A percentile compares a stretch with the other conserved stretches of the same genome.
phyloP scores from a whole-genome alignment of 2,113 vertebrate species.

The Scalopus aquaticus region DNA sequence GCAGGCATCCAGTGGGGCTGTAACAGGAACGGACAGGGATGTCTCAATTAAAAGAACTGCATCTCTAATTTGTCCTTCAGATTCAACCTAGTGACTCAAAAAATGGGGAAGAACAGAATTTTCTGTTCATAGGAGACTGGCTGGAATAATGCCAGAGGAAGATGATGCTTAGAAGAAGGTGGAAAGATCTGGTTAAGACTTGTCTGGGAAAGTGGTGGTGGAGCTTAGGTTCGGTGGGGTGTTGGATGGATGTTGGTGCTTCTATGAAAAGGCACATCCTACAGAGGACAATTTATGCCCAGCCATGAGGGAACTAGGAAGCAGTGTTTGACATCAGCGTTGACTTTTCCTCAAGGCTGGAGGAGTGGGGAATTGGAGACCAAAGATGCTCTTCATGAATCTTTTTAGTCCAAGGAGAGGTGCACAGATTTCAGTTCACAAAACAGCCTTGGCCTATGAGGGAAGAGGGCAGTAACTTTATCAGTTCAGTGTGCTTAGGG shows the following conservation, averaged over 20 bases:
- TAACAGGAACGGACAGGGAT: background rate
- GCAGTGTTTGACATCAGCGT: background rate
- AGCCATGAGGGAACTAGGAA: background rate
- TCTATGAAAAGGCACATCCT: background rate
- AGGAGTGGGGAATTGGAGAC: background rate
- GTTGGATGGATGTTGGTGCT: background rate
- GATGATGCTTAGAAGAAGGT: background rate
- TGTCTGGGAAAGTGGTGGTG: background rate
- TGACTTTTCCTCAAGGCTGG: background rate
- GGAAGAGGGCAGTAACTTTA: background rate
- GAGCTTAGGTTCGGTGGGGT: background rate
- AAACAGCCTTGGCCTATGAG: background rate
- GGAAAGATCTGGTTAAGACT: background rate
- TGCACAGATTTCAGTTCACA: background rate
- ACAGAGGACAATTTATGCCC: background rate
- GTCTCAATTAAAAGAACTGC: background rate
- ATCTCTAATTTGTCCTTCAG: background rate
- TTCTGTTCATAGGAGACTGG: background rate
- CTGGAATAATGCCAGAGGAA: background rate
- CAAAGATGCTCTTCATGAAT: background rate
- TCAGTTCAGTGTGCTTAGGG: background rate
- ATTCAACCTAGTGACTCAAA: background rate
- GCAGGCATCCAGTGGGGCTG: background rate
- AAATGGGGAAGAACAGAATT: background rate
- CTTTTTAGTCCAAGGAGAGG: background rate